Base-by-base conservation (phyloP, 2,888 invertebrate species). In the Coleophora flavipennella region DNA sequence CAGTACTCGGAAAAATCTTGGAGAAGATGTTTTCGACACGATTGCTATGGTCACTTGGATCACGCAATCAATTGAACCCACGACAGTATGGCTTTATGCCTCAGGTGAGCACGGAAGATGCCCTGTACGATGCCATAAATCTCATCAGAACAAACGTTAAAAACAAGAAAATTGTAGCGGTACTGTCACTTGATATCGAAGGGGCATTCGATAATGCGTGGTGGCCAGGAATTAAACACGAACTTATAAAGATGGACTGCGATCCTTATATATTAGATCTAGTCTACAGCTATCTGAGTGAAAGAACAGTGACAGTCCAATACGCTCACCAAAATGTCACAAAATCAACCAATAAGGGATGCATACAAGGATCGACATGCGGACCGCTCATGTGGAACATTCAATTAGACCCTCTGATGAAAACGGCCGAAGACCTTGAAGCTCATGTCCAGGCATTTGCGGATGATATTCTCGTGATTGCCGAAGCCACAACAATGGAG, bases 341-440 rank as follows among this genome's bases (percentile, higher is more conserved):
- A 1, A 48, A 25, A 13, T n/a, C 9, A 1, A 51, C 40, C 3
- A 39, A 38, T 4, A 51, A 45, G 8, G 49, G 45, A 4, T 50
- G 49, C 20, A 41, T 51, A 0, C 51, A 48, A 13, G 48, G 49
- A 0, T 45, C 45, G 0, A 50, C 39, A 1, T 37, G 45, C 4
- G 49, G 51, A 1, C 51, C 51, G 0, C 27, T 41, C 0, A 13
- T 51, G 1, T 51, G 51, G 50, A 50, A 53, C 32, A 1, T 51
- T 1, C 13, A 44, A 1, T 37, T 53, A 9, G 46, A 53, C 29
- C 42, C 45, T 0, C 41, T 51, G 0, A 33, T 51, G 0, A 13
- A 33, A 1, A 10, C 12, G 1, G 3, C 40, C 0, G 33, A 42
- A 0, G 11, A 10, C 0, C 8, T 10, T 0, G 36, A 31, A 2